A percentile compares a stretch with the other conserved stretches of the same genome.
Evolutionary conservation across 2,113 vertebrate species (phyloP).

Genomic region (Chloropsis cyanopogon): DNA sequence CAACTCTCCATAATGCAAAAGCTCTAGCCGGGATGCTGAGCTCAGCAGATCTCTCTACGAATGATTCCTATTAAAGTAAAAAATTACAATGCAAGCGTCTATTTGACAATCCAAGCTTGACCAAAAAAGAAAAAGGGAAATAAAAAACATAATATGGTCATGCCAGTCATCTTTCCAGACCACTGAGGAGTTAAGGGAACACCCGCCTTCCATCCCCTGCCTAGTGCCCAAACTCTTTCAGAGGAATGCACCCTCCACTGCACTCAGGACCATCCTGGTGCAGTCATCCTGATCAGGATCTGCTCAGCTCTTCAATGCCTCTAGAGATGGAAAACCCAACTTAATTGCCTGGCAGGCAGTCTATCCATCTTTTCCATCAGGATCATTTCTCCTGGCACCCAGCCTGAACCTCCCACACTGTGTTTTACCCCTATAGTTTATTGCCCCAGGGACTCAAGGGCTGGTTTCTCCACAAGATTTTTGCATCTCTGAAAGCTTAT

Average conservation of each 20-base stretch:
- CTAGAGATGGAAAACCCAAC: not conserved
- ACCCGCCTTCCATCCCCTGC: accelerated
- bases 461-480: not conserved
- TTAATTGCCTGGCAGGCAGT: not conserved
- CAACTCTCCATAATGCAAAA: constrained; percentile 52
- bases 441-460: not conserved
- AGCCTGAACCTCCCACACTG: not conserved
- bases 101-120: constrained; percentile 49
- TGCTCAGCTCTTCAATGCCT: not conserved
- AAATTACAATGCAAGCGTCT: constrained; percentile 55
- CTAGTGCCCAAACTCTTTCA: accelerated
- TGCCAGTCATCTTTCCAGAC: not conserved
- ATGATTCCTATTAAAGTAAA: constrained; percentile 66
- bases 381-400: not conserved
- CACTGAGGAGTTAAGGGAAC: not conserved
- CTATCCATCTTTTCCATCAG: not conserved
- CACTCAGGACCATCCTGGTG: not conserved
- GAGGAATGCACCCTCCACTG: not conserved
- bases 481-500: not conserved
- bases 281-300: not conserved
- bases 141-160: not conserved
- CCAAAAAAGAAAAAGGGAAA: not conserved
- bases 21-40: constrained; percentile 41
- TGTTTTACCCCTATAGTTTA: not conserved
- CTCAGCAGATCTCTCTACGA: constrained; percentile 57